Base-by-base conservation (phyloP, 2,797 vertebrate species). In the Pseudotriccus pelzelni region DNA sequence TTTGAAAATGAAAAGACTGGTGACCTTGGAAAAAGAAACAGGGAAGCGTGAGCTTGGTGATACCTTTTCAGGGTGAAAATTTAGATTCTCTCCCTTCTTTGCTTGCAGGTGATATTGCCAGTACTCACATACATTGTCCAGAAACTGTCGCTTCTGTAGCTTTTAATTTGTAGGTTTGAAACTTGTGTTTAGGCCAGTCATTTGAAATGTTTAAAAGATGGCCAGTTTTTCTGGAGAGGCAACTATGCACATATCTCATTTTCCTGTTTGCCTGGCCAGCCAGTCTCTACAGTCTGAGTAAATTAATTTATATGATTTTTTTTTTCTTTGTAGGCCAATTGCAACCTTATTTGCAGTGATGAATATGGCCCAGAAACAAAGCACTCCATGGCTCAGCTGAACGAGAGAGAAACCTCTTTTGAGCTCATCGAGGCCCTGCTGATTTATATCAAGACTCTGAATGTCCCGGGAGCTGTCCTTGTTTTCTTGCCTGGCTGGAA, bases 401-500 rank as follows among this genome's bases (percentile, higher is more conserved):
- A 96, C 3, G 99, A 99, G 94, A 99, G 99, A 97, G 99, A 99
- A 96, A 99, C 98, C 15, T 98, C 99, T 27, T 99, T 99, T 92
- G 99, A 99, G 95, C 98, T 99, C 84, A 99, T 99, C 56, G 99
- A 99, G 94, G 98, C 99, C 14, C 98, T 99, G 2, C 98, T 99
- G 20, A 98, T 96, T 77, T 99, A 99, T 96, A 98, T 99, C 22
- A 99, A 99, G 97, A 99, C 98, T 8, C 98, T 99, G 86, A 98
- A 99, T 64, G 99, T 98, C 56, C 93, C 97, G 5, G 99, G 99
- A 20, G 99, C 99, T 7, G 99, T 99, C 27, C 98, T 99, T 32
- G 67, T 99, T 84, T 99, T 99, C 97, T 98, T 99, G 81, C 99
- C 99, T 15, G 99, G 99, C 86, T 99, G 99, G 99, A 99, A 99